These are phyloP conservation scores for Aphelenchoides besseyi DNA, from an alignment of 1,140 invertebrate species.

Conservation along the genomic window DNA sequence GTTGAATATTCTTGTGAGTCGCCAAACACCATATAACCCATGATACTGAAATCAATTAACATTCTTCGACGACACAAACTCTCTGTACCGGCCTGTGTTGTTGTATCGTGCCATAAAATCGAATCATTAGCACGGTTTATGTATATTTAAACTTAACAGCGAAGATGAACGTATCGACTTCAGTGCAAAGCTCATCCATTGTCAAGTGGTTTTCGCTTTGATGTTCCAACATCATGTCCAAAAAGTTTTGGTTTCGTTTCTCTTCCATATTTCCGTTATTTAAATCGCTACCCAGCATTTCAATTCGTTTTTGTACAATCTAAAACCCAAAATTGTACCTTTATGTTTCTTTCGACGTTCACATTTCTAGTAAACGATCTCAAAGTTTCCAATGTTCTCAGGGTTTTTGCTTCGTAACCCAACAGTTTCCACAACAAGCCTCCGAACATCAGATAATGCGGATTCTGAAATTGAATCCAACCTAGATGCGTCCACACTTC, in stretches of 20 bases:
- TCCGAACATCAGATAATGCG: background rate
- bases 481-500: background rate
- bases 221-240: conserved; percentile 82
- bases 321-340: background rate
- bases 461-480: background rate
- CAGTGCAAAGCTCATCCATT: conserved; percentile 80
- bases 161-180: conserved; percentile 88
- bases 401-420: background rate
- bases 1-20: conserved; percentile 33
- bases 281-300: background rate
- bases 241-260: conserved; percentile 73
- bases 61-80: no score
- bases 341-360: no score
- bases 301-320: background rate
- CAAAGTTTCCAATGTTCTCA: background rate
- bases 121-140: no score
- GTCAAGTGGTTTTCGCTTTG: conserved; percentile 70
- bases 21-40: conserved; percentile 40
- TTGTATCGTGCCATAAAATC: no score
- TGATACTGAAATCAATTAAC: conserved; percentile 12
- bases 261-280: background rate
- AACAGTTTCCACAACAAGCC: conserved; percentile 1
- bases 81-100: no score
- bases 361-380: background rate
- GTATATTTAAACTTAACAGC: conserved; percentile 71